These are phyloP conservation scores for Procambarus virginalis DNA, from an alignment of 1,140 invertebrate genomes.

Conservation along the genomic window DNA sequence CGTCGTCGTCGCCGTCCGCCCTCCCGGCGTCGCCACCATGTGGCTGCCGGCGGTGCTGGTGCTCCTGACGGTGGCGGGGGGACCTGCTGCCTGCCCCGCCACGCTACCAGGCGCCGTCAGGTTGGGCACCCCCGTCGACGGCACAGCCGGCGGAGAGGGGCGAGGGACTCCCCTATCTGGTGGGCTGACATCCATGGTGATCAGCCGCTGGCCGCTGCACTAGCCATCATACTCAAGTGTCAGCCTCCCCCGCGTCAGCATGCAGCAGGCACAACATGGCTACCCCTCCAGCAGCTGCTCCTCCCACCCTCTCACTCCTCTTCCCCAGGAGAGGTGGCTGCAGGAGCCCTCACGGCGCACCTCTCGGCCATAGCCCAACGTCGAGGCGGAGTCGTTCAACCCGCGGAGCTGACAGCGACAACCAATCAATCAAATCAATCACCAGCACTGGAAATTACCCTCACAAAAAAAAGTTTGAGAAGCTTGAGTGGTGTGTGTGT, in stretches of 20 bases:
- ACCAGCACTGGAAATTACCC: too few species aligned
- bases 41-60: too few species aligned
- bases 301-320: background rate
- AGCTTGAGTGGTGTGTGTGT: too few species aligned
- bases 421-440: too few species aligned
- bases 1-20: background rate
- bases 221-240: background rate
- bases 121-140: background rate
- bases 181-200: slow-evolving; percentile 9
- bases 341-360: background rate
- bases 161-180: slow-evolving; percentile 4
- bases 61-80: background rate
- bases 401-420: too few species aligned
- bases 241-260: slow-evolving; percentile 5
- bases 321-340: too few species aligned
- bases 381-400: too few species aligned
- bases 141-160: background rate
- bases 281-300: background rate
- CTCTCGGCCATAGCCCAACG: background rate
- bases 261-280: background rate
- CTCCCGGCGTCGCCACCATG: background rate
- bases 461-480: too few species aligned
- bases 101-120: background rate
- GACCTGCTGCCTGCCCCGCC: background rate
- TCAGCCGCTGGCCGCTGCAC: slow-evolving; percentile 1